Base-by-base conservation (phyloP, 1,140 invertebrate species). In the Hesperophylax magnus region DNA sequence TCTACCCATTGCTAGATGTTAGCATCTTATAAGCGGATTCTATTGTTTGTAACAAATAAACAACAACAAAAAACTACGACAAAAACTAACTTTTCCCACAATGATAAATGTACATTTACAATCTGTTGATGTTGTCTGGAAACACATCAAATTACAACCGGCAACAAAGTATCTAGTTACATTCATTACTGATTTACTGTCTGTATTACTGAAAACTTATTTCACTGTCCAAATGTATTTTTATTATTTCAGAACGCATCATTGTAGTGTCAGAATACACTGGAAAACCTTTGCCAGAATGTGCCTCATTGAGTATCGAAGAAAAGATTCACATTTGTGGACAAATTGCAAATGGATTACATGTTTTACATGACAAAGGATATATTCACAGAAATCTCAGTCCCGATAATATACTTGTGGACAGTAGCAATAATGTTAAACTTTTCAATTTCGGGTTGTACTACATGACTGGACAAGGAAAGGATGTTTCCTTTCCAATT, bases 381-480 rank as follows among this genome's bases (percentile, higher is more conserved):
- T 91, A 98, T 63, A 93, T 94, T 11, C 95, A 96, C 86, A 92
- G 96, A 83, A 95, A 95, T 88, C 88, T 99, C 22, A 93, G 93
- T 81, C 93, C 95, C 77, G 94, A 96, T 81, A 97, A 97, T 89
- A 95, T 99, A 84, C 89, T 98, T 11, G 87, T 98, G 17, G 93
- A 95, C 86, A 90, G 89, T 54, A 88, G 92, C 84, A 92, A 92
- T 52, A 91, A 93, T 85, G 93, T 97, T 0, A 97, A 98, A 87
- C 86, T 99, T 34, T 97, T 96, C 84, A 97, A 98, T 88, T 98
- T 96, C 92, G 98, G 97, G 11, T 88, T 98, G 72, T 97, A 95
- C 90, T 94, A 96, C 86, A 98, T 98, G 94, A 98, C 97, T 22
- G 94, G 95, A 85, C 90, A 90, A 86, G 97, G 96, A 63, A 92